These are phyloP conservation scores for Gasteruption jaculator DNA, from an alignment of 2,888 invertebrate species.

Conservation along the genomic window DNA sequence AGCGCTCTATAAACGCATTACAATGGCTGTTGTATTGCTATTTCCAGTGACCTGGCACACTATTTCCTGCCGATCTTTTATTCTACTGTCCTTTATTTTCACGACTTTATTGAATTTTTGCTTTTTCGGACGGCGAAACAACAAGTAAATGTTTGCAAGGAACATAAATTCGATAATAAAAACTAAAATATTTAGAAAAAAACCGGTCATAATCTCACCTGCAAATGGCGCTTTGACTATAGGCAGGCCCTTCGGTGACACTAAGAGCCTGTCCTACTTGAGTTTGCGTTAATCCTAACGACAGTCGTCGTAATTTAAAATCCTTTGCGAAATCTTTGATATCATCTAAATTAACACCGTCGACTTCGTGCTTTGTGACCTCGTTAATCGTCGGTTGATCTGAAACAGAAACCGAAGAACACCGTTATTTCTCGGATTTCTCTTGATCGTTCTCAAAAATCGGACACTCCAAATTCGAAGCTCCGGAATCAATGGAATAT, in stretches of 20 bases:
- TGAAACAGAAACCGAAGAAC: slow-evolving; percentile 50
- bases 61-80: slow-evolving; percentile 21
- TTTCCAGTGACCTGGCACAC: slow-evolving; percentile 49
- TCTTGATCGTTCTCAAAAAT: too few species aligned
- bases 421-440: not conserved
- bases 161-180: too few species aligned
- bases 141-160: too few species aligned
- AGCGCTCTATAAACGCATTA: too few species aligned
- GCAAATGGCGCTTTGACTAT: slow-evolving; percentile 99
- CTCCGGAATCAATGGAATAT: too few species aligned
- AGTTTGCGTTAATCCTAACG: slow-evolving; percentile 91
- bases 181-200: too few species aligned
- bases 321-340: slow-evolving; percentile 98
- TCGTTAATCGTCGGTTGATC: slow-evolving; percentile 92
- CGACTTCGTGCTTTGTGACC: slow-evolving; percentile 89
- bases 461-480: too few species aligned
- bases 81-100: not conserved
- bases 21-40: too few species aligned
- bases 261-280: slow-evolving; percentile 97
- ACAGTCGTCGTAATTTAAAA: slow-evolving; percentile 89
- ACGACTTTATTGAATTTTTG: too few species aligned
- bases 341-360: slow-evolving; percentile 95
- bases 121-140: too few species aligned
- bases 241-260: slow-evolving; percentile 95
- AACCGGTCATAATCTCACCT: slow-evolving; percentile 63